Evolutionary conservation across 2,113 vertebrate genomes (phyloP), one percentile per base, ranked within the genome.

Genomic region (Nothocercus julius): DNA sequence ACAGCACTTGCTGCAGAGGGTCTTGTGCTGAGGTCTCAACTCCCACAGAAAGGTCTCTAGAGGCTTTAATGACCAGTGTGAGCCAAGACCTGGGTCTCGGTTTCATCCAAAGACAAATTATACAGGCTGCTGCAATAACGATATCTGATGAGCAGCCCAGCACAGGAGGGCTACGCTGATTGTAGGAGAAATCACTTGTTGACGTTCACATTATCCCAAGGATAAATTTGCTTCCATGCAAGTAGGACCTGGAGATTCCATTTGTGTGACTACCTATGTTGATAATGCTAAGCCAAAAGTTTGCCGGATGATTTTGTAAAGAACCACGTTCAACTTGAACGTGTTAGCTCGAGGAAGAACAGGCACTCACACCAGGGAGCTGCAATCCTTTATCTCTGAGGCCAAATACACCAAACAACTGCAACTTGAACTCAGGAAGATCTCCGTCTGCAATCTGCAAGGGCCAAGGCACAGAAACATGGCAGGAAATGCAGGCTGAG

Each of bases 131-230:
- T 72, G n/a, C 40, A 11, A 14, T 44, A 38, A 25, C 56, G 42
- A 22, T 8, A 53, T 38, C 64, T 27, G 69, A 77, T 38, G 64
- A 74, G 59, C 5, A 18, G 36, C 68, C 38, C 44, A 36, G 68
- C 0, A 10, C 5, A 1, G 24, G 51, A 3, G 0, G 59, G 38
- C 11, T 40, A 44, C 40, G 40, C 0, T 5, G 28, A 16, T 73
- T 45, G 7, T n/a, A 20, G 56, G 6, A 63, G 36, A 80, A 30
- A 17, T 49, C 47, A 19, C 53, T 44, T 47, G n/a, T 15, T 73
- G 74, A 27, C 32, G 15, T 24, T 30, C 25, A 61, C 40, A 12
- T 70, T 53, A n/a, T n/a, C 47, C 42, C 54, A 11, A 30, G 34
- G 30, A 49, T 40, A n/a, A 22, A 20, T 47, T 49, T 32, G 19